Base-by-base conservation (phyloP, 2,888 invertebrate species). In the Drosophila colorata region DNA sequence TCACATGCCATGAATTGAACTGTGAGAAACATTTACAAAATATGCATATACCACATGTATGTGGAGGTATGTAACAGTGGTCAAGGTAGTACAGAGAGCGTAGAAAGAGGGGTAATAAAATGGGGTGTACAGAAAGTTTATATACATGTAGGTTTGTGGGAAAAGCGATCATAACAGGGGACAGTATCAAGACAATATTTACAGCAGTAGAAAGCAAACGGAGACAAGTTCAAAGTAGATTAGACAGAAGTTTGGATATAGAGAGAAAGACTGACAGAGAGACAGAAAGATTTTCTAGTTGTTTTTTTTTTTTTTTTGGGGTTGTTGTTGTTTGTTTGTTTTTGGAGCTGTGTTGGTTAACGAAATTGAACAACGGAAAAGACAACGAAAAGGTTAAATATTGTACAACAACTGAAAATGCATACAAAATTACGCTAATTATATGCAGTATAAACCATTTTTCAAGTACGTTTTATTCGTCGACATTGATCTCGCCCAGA, bases 401-500 rank as follows among this genome's bases (percentile, higher is more conserved):
- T 66, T 69, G 37, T 63, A 68, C 47, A 76, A 52, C 44, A 88
- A 76, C 67, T 41, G 4, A 72, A 79, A 70, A 82, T 56, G 65
- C 66, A 69, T 75, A 68, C 57, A 74, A 69, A 59, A 64, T 73
- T 69, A 71, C 56, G 60, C 61, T 66, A 69, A 67, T 65, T 74
- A n/a, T 73, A 81, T 68, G 48, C 47, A 87, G 63, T 70, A 60
- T 68, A 73, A 79, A 79, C 59, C 77, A 78, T 73, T 69, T 58
- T 82, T 84, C 82, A 80, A 86, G 90, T 92, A 92, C 92, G 94
- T 94, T 94, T 93, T 94, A 77, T 91, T 91, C 93, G 91, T 91
- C 93, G 94, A 93, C 92, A 94, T 94, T 93, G 95, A 95, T 94
- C 95, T 95, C 93, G 96, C 95, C 96, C 96, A 96, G 93, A 96